A percentile compares a stretch with the other conserved stretches of the same genome.
These are phyloP conservation scores for Lethenteron reissneri DNA, from an alignment of 2,113 vertebrate genomes.

Conservation along the genomic window DNA sequence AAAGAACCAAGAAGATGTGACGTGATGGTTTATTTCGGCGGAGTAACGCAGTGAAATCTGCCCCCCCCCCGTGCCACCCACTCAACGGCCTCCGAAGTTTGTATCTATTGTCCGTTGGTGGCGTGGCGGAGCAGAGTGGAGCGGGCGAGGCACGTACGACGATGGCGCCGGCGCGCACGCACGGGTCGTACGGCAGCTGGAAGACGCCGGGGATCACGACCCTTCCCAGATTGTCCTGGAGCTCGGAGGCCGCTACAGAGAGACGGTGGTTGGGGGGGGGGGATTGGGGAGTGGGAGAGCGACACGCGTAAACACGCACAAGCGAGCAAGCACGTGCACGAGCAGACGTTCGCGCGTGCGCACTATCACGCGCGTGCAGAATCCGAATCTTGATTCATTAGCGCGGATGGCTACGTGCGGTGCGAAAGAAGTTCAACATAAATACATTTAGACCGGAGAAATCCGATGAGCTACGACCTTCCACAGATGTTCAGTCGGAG, in stretches of 20 bases:
- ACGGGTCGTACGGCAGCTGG: conserved; percentile 75
- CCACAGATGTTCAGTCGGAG: no score
- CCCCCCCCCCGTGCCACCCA: not conserved
- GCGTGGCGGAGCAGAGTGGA: not conserved
- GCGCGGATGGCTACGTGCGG: not conserved
- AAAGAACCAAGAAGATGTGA: not conserved
- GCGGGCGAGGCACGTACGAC: conserved; percentile 31
- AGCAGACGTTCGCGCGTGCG: not conserved
- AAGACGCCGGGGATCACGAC: conserved; percentile 64
- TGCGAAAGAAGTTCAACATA: not conserved
- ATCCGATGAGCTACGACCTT: no score
- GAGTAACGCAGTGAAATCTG: not conserved
- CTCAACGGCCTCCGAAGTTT: not conserved
- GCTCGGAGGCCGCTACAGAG: conserved; percentile 48
- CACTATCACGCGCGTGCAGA: not conserved
- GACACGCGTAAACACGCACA: not conserved
- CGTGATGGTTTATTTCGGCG: not conserved
- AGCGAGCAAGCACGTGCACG: not conserved
- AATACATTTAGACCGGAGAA: no score
- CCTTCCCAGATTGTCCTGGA: conserved; percentile 75
- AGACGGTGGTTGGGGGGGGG: not conserved
- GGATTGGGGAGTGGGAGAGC: not conserved
- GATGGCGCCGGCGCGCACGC: conserved; percentile 60
- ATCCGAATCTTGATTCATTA: not conserved
- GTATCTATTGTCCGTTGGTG: not conserved